phyloP scores from a whole-genome alignment of 2,113 vertebrate genomes.

The Siniperca chuatsi region DNA sequence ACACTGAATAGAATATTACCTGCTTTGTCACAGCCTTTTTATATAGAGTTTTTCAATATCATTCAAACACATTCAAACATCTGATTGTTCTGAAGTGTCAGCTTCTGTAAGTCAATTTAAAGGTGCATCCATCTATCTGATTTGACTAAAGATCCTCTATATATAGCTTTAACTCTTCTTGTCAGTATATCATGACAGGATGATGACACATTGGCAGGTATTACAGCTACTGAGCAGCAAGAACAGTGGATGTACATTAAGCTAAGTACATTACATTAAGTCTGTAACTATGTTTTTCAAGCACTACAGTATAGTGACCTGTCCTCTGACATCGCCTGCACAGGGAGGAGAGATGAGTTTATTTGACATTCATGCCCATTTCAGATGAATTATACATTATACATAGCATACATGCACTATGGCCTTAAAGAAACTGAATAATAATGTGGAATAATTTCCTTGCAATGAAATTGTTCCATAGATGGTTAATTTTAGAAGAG shows the following conservation, averaged over 20 bases:
- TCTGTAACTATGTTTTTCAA: constrained; percentile 7
- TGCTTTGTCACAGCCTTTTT: background rate
- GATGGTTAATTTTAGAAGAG: background rate
- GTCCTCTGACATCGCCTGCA: constrained; percentile 40
- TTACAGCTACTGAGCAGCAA: constrained; percentile 5
- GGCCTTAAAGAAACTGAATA: constrained; percentile 54
- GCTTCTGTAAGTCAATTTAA: constrained; percentile 10
- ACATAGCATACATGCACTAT: constrained; percentile 43
- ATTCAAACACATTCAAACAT: constrained; percentile 31
- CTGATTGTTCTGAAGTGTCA: constrained; percentile 21
- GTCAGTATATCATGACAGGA: constrained; percentile 1
- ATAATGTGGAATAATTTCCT: constrained; percentile 53
- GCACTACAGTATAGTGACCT: constrained; percentile 38
- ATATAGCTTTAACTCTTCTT: constrained; percentile 26
- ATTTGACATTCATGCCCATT: constrained; percentile 58
- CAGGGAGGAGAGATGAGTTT: constrained; percentile 20
- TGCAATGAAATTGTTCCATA: constrained; percentile 19
- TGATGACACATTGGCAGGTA: background rate
- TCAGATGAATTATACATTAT: constrained; percentile 73
- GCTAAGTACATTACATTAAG: constrained; percentile 43
- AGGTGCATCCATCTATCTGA: background rate
- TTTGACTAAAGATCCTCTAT: constrained; percentile 18
- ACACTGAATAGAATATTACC: constrained; percentile 8
- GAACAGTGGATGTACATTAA: constrained; percentile 23
- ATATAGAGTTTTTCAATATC: constrained; percentile 10